A percentile compares a stretch with the other conserved stretches of the same genome.
These are phyloP conservation scores for Agelaius phoeniceus DNA, from an alignment of 2,113 vertebrate species.

Conservation along the genomic window DNA sequence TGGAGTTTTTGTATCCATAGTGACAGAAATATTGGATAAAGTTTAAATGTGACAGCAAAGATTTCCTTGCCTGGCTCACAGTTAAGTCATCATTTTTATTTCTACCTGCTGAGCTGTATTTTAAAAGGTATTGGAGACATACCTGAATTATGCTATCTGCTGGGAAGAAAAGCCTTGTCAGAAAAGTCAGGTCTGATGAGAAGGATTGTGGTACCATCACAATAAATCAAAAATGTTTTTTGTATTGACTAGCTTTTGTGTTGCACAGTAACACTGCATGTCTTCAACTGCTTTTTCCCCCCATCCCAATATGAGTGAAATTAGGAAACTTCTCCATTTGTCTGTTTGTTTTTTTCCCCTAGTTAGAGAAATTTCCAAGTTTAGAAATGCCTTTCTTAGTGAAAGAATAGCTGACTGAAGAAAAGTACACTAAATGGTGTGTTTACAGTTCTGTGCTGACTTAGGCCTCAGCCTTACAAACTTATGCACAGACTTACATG, in stretches of 20 bases:
- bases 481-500: neutral
- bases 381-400: slow-evolving; percentile 23
- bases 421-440: slow-evolving; percentile 8
- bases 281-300: neutral
- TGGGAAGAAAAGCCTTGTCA: slow-evolving; percentile 24
- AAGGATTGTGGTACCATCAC: slow-evolving; percentile 11
- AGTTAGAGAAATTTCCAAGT: neutral
- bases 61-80: slow-evolving; percentile 31
- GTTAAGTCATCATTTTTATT: neutral
- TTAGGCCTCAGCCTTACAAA: slow-evolving; percentile 17
- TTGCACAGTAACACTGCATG: slow-evolving; percentile 42
- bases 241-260: slow-evolving; percentile 38
- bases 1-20: slow-evolving; percentile 9
- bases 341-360: neutral
- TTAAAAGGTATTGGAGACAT: slow-evolving; percentile 14
- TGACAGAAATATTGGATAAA: neutral
- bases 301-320: neutral
- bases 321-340: neutral
- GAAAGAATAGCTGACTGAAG: slow-evolving; percentile 16
- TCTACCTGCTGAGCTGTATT: slow-evolving; percentile 29
- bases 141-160: slow-evolving; percentile 9
- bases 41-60: slow-evolving; percentile 31
- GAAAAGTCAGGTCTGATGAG: slow-evolving; percentile 21
- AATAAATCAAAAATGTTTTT: slow-evolving; percentile 34
- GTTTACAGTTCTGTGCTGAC: slow-evolving; percentile 58